Base-by-base conservation (phyloP, 2,113 vertebrate genomes). In the Sander lucioperca region DNA sequence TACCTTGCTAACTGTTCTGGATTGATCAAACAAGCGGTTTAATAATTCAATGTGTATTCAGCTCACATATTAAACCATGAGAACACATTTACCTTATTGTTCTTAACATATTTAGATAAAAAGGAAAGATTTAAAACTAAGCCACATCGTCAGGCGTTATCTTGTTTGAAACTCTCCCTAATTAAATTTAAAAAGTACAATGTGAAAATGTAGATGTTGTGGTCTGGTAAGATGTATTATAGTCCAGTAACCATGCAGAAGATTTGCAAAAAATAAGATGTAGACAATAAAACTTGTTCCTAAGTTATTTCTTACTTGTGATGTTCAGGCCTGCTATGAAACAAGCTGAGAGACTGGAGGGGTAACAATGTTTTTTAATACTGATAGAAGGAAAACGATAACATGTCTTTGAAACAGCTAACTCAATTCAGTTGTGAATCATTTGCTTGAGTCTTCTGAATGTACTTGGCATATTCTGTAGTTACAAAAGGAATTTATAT, bases 381-480 rank as follows among this genome's bases (percentile, higher is more conserved):
- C 23, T 58, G 23, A 64, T 10, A 15, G 59, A 64, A 45, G n/a
- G 15, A 59, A 63, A 56, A 56, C 5, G 10, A 56, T 25, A 33
- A 47, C 43, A 5, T 21, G 3, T 61, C 33, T 67, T 10, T 72
- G n/a, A 79, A 62, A 68, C 57, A 0, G 4, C 70, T 23, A 4
- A 36, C 33, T 56, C 36, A 5, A 2, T 51, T 76, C 25, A 18
- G 12, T 6, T 56, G 21, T 67, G 27, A 81, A 67, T 80, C 57
- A 14, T 70, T 70, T 62, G 18, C 25, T 64, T 13, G n/a, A 74
- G 21, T 74, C 48, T 58, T 76, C n/a, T 66, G 21, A 61, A 63
- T 72, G 33, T 56, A 50, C 12, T 64, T 66, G 71, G 57, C 14
- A 16, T n/a, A 39, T 74, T 72, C 9, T 25, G 21, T 4, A 53